These are phyloP conservation scores for Toxostoma redivivum DNA, from an alignment of 2,113 vertebrate species.

Conservation along the genomic window DNA sequence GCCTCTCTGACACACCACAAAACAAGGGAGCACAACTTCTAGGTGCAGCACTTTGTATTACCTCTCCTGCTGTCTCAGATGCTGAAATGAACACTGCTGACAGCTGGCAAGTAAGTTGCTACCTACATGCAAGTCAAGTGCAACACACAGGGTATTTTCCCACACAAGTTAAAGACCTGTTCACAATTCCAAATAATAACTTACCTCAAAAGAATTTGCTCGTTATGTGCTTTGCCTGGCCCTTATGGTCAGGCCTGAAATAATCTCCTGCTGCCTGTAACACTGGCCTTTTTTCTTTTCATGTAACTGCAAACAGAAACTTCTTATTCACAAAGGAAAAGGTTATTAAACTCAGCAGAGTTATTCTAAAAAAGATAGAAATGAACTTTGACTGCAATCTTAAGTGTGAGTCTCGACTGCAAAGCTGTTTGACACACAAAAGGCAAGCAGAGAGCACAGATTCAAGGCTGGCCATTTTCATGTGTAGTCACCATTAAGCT, in stretches of 20 bases:
- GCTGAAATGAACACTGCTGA: background rate
- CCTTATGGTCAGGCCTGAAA: slow-evolving; percentile 44
- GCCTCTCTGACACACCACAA: background rate
- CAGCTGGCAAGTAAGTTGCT: background rate
- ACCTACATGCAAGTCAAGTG: background rate
- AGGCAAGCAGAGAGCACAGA: background rate
- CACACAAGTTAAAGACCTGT: background rate
- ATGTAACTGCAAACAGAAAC: slow-evolving; percentile 65
- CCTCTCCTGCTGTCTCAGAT: background rate
- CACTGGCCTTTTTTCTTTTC: slow-evolving; percentile 51
- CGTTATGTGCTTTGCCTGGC: slow-evolving; percentile 52
- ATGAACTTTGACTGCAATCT: slow-evolving; percentile 32
- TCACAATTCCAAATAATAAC: slow-evolving; percentile 66
- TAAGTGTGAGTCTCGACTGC: background rate
- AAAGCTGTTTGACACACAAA: background rate
- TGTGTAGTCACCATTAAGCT: background rate
- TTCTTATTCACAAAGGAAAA: slow-evolving; percentile 67
- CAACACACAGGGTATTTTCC: slow-evolving; percentile 11
- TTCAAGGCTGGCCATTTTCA: background rate
- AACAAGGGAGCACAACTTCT: background rate
- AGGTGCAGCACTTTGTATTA: background rate
- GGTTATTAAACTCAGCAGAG: slow-evolving; percentile 61
- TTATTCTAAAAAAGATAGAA: slow-evolving; percentile 46
- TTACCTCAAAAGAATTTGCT: slow-evolving; percentile 61
- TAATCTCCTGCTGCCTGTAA: slow-evolving; percentile 63